These are phyloP conservation scores for Reticulitermes lucifugus DNA, from an alignment of 2,888 invertebrate genomes.

Conservation along the genomic window DNA sequence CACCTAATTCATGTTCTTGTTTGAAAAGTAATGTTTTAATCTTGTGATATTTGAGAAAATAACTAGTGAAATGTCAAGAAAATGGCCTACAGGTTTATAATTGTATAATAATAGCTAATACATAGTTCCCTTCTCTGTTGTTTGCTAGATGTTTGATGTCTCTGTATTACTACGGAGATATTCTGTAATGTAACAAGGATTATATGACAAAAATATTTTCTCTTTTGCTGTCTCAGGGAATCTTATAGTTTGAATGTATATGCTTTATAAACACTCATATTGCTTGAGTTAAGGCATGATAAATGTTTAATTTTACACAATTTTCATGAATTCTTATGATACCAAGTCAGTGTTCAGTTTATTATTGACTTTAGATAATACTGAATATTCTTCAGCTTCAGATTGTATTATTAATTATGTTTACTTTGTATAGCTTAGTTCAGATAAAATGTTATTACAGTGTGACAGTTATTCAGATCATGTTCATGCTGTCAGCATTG, in stretches of 20 bases:
- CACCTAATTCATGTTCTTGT: background rate
- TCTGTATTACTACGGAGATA: background rate
- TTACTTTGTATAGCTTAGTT: too few relatives aligned
- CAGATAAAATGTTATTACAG: too few relatives aligned
- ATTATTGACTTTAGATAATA: background rate
- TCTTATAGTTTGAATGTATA: background rate
- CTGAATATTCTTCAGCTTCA: background rate
- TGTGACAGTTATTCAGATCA: too few relatives aligned
- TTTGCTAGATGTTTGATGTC: conserved; percentile 8
- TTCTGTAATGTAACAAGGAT: background rate
- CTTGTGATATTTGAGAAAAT: background rate
- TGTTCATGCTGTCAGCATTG: too few relatives aligned
- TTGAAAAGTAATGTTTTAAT: background rate
- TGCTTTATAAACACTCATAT: background rate
- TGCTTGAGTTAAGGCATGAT: background rate
- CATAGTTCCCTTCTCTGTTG: background rate
- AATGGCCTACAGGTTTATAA: background rate
- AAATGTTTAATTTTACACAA: background rate
- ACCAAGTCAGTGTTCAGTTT: background rate
- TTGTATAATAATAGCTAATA: background rate
- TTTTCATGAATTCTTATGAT: background rate
- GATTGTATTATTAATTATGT: too few relatives aligned
- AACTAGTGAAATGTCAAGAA: background rate
- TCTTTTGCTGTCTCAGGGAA: background rate
- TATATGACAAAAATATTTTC: background rate